phyloP scores from a whole-genome alignment of 2,888 invertebrate species.

The Scelioninae gen. 2 region DNA sequence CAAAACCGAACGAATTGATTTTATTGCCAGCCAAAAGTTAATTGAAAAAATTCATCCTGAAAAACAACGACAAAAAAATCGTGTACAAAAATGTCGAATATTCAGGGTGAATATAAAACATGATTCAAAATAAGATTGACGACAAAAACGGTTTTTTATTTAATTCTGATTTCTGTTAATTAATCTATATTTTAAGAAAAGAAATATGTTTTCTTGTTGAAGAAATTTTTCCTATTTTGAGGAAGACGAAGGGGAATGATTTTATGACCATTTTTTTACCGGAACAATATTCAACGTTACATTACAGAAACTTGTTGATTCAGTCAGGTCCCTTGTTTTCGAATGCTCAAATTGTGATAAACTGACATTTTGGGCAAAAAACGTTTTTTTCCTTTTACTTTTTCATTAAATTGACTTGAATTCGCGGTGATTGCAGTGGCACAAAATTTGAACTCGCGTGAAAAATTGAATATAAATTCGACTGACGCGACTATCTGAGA shows the following conservation, averaged over 20 bases:
- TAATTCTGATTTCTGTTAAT: too few species aligned
- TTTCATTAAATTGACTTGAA: not conserved
- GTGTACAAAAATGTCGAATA: too few species aligned
- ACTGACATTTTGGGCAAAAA: not conserved
- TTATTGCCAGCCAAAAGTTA: constrained; percentile 20
- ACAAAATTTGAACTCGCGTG: constrained; percentile 12
- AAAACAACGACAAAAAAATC: too few species aligned
- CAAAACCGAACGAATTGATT: constrained; percentile 13
- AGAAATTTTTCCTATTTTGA: too few species aligned
- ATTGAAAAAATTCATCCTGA: constrained; percentile 1
- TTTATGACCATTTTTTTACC: too few species aligned
- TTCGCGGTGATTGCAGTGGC: not conserved
- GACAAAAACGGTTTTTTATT: too few species aligned
- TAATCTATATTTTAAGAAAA: too few species aligned
- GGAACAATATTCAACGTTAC: too few species aligned
- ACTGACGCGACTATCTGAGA: not conserved
- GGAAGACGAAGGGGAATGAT: too few species aligned
- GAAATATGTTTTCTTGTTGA: too few species aligned
- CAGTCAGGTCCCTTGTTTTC: not conserved
- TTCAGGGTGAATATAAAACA: too few species aligned
- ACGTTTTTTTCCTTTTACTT: not conserved
- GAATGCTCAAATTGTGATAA: not conserved
- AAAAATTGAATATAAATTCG: not conserved
- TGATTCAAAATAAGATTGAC: too few species aligned
- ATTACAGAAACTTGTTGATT: constrained; percentile 27